phyloP scores from a whole-genome alignment of 2,797 vertebrate genomes.

The Poecilia velifera region DNA sequence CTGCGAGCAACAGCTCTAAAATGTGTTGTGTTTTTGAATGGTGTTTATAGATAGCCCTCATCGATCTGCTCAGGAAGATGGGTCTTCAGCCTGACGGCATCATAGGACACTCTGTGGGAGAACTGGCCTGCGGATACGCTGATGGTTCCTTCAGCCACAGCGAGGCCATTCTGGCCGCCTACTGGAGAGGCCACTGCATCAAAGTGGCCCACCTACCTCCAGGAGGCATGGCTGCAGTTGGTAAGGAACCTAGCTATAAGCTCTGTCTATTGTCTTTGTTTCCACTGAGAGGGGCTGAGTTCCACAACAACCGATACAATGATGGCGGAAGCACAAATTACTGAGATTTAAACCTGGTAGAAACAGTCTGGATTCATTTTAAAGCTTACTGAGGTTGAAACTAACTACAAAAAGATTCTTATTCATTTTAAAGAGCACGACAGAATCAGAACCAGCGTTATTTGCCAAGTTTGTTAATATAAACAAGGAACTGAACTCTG shows the following conservation, averaged over 20 bases:
- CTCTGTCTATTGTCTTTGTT: background rate
- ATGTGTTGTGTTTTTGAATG: background rate
- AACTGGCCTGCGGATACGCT: slow-evolving; percentile 94
- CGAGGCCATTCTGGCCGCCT: slow-evolving; percentile 90
- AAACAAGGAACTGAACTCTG: background rate
- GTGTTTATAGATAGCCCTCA: slow-evolving; percentile 88
- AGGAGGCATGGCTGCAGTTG: slow-evolving; percentile 96
- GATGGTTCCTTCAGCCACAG: slow-evolving; percentile 89
- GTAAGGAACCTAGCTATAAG: slow-evolving; percentile 74
- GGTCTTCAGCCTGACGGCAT: slow-evolving; percentile 93
- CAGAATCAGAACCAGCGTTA: background rate
- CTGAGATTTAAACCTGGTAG: background rate
- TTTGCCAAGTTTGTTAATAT: background rate
- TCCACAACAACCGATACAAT: background rate
- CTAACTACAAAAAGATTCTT: too few species aligned
- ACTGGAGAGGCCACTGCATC: slow-evolving; percentile 94
- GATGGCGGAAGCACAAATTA: background rate
- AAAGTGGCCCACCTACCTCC: slow-evolving; percentile 90
- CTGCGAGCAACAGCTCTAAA: background rate
- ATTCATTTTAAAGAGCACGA: too few species aligned
- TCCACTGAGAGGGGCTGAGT: background rate
- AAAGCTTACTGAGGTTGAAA: too few species aligned
- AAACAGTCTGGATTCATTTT: too few species aligned
- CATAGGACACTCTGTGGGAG: slow-evolving; percentile 94
- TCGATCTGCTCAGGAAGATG: slow-evolving; percentile 88